These are phyloP conservation scores for Drosophila borborema DNA, from an alignment of 2,888 invertebrate species.

Conservation along the genomic window DNA sequence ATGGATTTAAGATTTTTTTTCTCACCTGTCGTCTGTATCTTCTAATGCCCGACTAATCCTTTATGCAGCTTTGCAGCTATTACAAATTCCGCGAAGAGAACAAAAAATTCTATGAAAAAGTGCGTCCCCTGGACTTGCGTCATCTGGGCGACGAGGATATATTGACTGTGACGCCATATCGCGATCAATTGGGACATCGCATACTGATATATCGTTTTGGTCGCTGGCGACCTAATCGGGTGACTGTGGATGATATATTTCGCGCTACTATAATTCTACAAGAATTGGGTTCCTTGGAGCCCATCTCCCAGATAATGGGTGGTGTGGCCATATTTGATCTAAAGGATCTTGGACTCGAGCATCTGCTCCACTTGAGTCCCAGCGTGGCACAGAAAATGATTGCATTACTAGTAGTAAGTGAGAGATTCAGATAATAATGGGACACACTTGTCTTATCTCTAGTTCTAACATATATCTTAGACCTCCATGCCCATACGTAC, in stretches of 20 bases:
- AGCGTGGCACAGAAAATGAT: conserved; percentile 89
- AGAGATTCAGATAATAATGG: neutral
- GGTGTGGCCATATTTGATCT: conserved; percentile 92
- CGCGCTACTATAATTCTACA: conserved; percentile 89
- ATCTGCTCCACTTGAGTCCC: conserved; percentile 91
- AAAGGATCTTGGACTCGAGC: conserved; percentile 89
- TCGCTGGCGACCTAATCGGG: conserved; percentile 90
- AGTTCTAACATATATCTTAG: conserved; percentile 83
- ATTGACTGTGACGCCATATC: conserved; percentile 90
- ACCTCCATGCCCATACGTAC: conserved; percentile 91
- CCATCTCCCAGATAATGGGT: conserved; percentile 90
- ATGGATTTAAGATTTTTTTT: no score
- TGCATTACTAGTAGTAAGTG: conserved; percentile 89
- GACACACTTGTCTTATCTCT: neutral
- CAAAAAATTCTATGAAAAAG: conserved; percentile 88
- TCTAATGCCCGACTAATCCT: neutral
- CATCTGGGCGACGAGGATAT: conserved; percentile 89
- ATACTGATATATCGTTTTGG: conserved; percentile 90
- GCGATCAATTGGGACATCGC: conserved; percentile 90
- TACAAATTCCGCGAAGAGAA: conserved; percentile 91
- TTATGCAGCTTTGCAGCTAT: conserved; percentile 88
- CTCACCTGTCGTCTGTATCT: neutral
- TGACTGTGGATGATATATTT: conserved; percentile 89
- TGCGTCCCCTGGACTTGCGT: conserved; percentile 88
- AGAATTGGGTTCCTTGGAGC: conserved; percentile 91